Evolutionary conservation across 2,888 invertebrate genomes (phyloP), one percentile per base, ranked within the genome.

Genomic region (Chouioia cunea): DNA sequence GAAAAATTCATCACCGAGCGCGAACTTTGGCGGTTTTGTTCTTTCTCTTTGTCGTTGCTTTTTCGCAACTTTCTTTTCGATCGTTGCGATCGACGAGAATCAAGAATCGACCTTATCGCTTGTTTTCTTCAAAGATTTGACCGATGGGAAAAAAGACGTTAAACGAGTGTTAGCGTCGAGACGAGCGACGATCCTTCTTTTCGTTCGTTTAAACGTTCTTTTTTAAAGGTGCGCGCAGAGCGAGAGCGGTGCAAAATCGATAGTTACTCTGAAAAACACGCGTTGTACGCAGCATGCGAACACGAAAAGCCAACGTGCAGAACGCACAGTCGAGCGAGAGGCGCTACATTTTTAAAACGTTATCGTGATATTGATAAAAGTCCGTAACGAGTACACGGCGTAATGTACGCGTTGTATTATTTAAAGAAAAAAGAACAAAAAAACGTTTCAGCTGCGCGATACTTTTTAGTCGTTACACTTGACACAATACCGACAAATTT

Each of bases 331-430:
- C 27, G 27, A 27, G 27, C 27, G 36, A 36, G 36, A 36, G 36
- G 6, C 4, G 36, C 14, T 10, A 56, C 47, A 16, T 47, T 59
- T 65, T 65, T 50, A 20, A 18, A 57, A 27, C 43, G 6, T 58
- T 58, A 65, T 65, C 50, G 65, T n/a, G 48, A 27, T 56, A 47
- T 63, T 57, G 65, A 65, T 65, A 56, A 65, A 65, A 56, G 36
- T 8, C 36, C 6, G 36, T 36, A 36, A 36, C 36, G 36, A 36
- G 36, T 36, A 12, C 36, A 36, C 10, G n/a, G n/a, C n/a, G 36
- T 10, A 36, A 8, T 10, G 36, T 12, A 10, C 6, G 6, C 10
- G 36, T 12, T 10, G 36, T 36, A 36, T 27, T 27, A 27, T 27
- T 27, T 27, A 27, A 27, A 27, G 6, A 27, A 6, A 27, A 6